Conservation (phyloP, 2,888 invertebrate species). For the Cheilosia vulpina region DNA sequence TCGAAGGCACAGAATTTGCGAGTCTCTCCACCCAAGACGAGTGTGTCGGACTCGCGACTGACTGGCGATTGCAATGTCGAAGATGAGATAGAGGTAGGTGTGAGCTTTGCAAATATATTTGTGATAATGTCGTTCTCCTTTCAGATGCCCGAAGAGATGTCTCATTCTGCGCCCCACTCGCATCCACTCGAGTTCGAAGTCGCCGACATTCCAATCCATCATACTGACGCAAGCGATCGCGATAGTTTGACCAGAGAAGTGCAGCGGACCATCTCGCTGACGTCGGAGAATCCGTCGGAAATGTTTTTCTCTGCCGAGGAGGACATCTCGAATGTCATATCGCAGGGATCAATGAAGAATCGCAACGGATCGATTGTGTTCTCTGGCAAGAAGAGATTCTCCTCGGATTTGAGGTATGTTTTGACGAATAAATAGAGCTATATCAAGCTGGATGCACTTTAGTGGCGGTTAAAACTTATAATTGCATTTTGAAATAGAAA, state of each 20-base stretch:
- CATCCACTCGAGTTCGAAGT: constrained; percentile 83
- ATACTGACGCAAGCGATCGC: constrained; percentile 76
- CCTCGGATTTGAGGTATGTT: constrained; percentile 82
- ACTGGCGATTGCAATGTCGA: constrained; percentile 86
- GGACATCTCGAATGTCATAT: constrained; percentile 86
- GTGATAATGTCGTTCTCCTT: constrained; percentile 19
- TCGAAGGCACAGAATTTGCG: constrained; percentile 80
- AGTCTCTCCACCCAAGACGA: constrained; percentile 90
- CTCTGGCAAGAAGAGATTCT: constrained; percentile 83
- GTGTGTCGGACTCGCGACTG: constrained; percentile 93
- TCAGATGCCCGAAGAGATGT: constrained; percentile 83
- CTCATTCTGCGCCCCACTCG: constrained; percentile 83
- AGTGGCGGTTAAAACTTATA: too few relatives aligned
- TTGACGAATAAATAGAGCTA: too few relatives aligned
- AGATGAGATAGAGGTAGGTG: constrained; percentile 84
- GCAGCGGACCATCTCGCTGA: constrained; percentile 93
- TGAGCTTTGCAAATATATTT: neutral
- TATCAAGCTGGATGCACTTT: too few relatives aligned
- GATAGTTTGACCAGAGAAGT: constrained; percentile 82
- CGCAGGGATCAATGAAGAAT: constrained; percentile 82
- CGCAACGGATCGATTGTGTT: constrained; percentile 82
- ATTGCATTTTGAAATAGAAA: too few relatives aligned
- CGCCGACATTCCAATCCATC: constrained; percentile 81
- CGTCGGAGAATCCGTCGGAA: constrained; percentile 95
- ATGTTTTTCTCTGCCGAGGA: constrained; percentile 97